Evolutionary conservation across 1,140 invertebrate genomes (phyloP).

Genomic region (Hestina assimilis): DNA sequence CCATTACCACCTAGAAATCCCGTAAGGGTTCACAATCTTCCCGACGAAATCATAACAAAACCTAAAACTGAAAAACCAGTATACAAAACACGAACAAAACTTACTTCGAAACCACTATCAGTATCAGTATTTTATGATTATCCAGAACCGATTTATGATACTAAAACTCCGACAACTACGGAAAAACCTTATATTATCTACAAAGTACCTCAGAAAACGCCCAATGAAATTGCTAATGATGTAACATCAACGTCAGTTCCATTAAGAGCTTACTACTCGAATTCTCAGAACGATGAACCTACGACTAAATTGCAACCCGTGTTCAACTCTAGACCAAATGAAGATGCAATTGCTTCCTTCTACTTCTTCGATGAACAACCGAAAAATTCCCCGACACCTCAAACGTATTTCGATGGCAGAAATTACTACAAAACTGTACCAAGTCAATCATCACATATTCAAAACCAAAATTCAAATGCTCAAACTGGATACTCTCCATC

Average conservation of each 20-base stretch:
- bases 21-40: slow-evolving; percentile 56
- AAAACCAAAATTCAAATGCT: slow-evolving; percentile 47
- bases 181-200: slow-evolving; percentile 76
- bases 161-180: slow-evolving; percentile 61
- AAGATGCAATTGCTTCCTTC: slow-evolving; percentile 76
- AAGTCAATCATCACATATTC: slow-evolving; percentile 36
- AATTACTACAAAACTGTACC: slow-evolving; percentile 74
- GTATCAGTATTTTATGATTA: slow-evolving; percentile 69
- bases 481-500: slow-evolving; percentile 58
- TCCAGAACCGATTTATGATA: slow-evolving; percentile 61
- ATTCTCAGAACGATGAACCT: slow-evolving; percentile 76
- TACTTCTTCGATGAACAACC: slow-evolving; percentile 80
- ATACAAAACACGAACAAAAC: slow-evolving; percentile 67
- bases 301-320: slow-evolving; percentile 76
- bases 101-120: slow-evolving; percentile 72
- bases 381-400: slow-evolving; percentile 57
- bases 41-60: slow-evolving; percentile 53
- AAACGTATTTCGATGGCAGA: slow-evolving; percentile 67
- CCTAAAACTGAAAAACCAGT: slow-evolving; percentile 68
- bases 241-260: slow-evolving; percentile 80
- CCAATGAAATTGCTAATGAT: slow-evolving; percentile 49
- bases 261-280: slow-evolving; percentile 80
- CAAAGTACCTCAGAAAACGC: slow-evolving; percentile 63
- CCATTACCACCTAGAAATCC: slow-evolving; percentile 53
- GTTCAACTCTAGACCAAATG: slow-evolving; percentile 66